phyloP scores from a whole-genome alignment of 1,140 invertebrate genomes.

The Ctenoplectra terminalis region DNA sequence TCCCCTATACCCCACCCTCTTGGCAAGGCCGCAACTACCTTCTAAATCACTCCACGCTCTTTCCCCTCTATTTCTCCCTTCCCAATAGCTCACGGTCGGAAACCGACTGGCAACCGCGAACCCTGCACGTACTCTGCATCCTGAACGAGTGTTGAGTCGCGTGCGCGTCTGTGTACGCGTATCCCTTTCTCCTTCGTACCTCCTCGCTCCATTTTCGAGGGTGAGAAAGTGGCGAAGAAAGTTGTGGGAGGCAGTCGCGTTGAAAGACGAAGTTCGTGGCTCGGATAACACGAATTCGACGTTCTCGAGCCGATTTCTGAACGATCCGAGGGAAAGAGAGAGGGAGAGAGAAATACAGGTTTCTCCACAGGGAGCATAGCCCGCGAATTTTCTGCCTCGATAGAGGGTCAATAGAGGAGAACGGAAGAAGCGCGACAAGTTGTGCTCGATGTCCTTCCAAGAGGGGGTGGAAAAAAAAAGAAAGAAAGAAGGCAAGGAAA shows the following conservation, averaged over 20 bases:
- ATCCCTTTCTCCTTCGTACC: neutral
- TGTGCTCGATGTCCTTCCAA: neutral
- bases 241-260: neutral
- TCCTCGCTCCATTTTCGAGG: neutral
- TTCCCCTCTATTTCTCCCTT: slow-evolving; percentile 23
- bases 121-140: slow-evolving; percentile 10
- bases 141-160: neutral
- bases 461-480: too few species aligned
- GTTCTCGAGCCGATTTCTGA: slow-evolving; percentile 28
- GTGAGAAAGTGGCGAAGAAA: slow-evolving; percentile 25
- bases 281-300: slow-evolving; percentile 46
- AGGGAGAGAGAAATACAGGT: neutral
- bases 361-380: neutral
- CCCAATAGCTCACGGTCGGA: slow-evolving; percentile 31
- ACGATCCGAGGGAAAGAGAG: neutral
- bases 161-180: neutral
- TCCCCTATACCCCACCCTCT: neutral
- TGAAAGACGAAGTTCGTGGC: slow-evolving; percentile 45
- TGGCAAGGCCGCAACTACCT: slow-evolving; percentile 40
- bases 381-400: slow-evolving; percentile 13
- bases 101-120: slow-evolving; percentile 43
- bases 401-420: slow-evolving; percentile 5
- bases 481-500: neutral
- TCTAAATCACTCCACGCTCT: slow-evolving; percentile 58
- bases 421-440: neutral